phyloP scores from a whole-genome alignment of 23 tunicate genomes.

The Oikopleura dioica region DNA sequence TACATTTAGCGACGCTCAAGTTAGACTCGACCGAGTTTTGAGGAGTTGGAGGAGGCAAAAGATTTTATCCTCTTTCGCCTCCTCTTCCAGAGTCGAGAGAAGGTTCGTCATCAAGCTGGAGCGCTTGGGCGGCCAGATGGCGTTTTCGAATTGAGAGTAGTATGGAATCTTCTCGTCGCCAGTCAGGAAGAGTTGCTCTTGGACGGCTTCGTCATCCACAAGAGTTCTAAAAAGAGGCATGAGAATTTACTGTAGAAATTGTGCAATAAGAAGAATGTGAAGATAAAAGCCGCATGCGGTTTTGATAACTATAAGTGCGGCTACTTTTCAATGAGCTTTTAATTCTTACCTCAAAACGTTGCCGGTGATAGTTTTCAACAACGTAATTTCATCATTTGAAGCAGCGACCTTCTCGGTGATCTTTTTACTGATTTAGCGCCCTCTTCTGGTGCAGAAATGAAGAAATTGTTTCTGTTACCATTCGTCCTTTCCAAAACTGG shows the following conservation, averaged over 20 bases:
- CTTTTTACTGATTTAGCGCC: not conserved
- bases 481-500: not conserved
- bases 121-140: constrained; percentile 9
- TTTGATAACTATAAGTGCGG: no score
- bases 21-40: no score
- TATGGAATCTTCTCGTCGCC: not conserved
- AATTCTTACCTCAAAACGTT: no score
- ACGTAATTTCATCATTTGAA: not conserved
- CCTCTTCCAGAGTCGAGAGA: no score
- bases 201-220: not conserved
- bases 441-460: not conserved
- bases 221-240: not conserved
- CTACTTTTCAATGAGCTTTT: no score
- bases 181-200: not conserved
- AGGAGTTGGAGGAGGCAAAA: no score
- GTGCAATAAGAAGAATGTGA: no score
- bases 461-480: not conserved
- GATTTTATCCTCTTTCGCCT: no score
- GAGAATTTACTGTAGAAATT: no score
- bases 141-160: not conserved
- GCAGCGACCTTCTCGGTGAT: not conserved
- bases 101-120: no score
- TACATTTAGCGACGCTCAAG: no score
- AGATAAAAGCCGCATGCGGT: no score
- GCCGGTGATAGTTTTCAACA: not conserved